phyloP scores from a whole-genome alignment of 2,888 invertebrate species.

The Neoaliturus tenellus region DNA sequence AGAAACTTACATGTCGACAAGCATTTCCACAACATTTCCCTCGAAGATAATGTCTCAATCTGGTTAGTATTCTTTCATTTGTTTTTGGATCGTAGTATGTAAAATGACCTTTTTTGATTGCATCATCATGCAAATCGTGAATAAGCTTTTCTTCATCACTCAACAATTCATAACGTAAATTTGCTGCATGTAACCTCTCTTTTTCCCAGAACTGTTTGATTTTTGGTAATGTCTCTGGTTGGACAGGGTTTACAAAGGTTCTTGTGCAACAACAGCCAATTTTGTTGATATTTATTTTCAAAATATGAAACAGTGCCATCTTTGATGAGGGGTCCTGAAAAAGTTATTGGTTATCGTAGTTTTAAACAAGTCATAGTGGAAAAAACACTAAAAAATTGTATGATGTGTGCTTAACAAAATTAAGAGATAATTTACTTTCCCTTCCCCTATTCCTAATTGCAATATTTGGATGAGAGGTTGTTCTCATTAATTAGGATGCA shows the following conservation, averaged over 20 bases:
- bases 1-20: slow-evolving; percentile 67
- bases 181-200: slow-evolving; percentile 62
- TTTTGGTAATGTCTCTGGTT: slow-evolving; percentile 34
- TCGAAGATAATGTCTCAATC: slow-evolving; percentile 67
- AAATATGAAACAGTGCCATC: not conserved
- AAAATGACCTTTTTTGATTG: slow-evolving; percentile 67
- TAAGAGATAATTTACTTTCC: no score
- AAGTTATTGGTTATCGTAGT: no score
- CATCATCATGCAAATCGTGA: slow-evolving; percentile 65
- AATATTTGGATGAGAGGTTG: no score
- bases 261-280: not conserved
- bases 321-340: not conserved
- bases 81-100: slow-evolving; percentile 68
- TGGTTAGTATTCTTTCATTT: slow-evolving; percentile 66
- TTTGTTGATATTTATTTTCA: not conserved
- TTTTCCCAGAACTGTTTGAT: slow-evolving; percentile 64
- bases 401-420: no score
- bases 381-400: no score
- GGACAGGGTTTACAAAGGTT: not conserved
- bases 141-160: slow-evolving; percentile 64
- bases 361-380: no score
- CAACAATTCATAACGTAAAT: slow-evolving; percentile 60
- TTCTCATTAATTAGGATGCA: no score
- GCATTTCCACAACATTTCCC: slow-evolving; percentile 69
- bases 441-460: no score